Conservation (phyloP, 1,140 invertebrate genomes). For the Saccostrea glomerata region DNA sequence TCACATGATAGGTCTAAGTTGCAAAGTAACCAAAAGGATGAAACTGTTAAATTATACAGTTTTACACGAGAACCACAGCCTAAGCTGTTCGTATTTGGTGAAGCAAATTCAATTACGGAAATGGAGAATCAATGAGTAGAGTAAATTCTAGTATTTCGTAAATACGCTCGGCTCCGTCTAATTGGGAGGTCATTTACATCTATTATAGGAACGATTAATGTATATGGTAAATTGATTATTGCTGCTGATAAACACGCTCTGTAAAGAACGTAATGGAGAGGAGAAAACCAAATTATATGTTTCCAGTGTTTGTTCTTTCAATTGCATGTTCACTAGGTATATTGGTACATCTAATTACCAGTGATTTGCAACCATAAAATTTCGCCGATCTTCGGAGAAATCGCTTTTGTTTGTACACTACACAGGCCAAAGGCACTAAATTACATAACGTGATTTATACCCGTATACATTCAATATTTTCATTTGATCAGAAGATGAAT, state of each 20-base stretch:
- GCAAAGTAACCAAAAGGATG: background rate
- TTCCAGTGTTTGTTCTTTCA: background rate
- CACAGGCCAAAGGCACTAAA: constrained; percentile 9
- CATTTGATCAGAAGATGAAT: constrained; percentile 36
- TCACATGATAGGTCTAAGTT: constrained; percentile 27
- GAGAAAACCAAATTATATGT: constrained; percentile 7
- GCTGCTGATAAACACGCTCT: background rate
- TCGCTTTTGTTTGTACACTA: constrained; percentile 22
- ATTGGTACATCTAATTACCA: constrained; percentile 27
- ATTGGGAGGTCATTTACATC: background rate
- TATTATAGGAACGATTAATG: background rate
- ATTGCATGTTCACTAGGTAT: background rate
- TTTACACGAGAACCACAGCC: background rate
- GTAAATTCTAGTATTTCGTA: too few relatives aligned
- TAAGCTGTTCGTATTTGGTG: too few relatives aligned
- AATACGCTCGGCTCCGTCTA: background rate
- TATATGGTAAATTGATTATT: background rate
- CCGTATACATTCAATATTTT: constrained; percentile 32
- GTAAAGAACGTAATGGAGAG: background rate
- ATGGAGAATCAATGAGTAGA: too few relatives aligned
- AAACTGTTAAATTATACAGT: background rate
- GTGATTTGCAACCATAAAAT: constrained; percentile 36
- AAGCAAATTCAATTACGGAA: too few relatives aligned
- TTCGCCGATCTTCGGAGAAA: constrained; percentile 2
- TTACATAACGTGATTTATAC: background rate